Base-by-base conservation (phyloP, 2,888 invertebrate species). In the Xestobium rufovillosum region DNA sequence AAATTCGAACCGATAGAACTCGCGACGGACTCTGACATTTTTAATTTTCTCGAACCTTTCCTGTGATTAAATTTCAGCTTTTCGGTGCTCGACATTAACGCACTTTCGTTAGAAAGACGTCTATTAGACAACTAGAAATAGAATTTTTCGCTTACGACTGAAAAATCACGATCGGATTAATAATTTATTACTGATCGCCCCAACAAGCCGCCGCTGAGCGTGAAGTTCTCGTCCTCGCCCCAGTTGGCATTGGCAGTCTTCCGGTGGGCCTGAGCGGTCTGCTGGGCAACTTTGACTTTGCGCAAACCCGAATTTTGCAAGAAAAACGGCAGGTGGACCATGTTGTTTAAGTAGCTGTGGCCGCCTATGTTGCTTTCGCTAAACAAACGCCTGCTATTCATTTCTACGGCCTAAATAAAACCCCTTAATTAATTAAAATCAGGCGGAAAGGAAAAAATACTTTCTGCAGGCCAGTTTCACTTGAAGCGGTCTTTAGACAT, bases 241-340 rank as follows among this genome's bases (percentile, higher is more conserved):
- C 71, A 72, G 3, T 52, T 48, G 4, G 49, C 35, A 6, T 44
- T 50, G 9, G 50, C 52, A 31, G 59, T 55, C 50, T 66, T 68
- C 33, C 68, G 67, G 35, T 74, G 72, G 44, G 71, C 62, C 3
- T 73, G 63, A 0, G 88, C 83, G 0, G 85, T 82, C 62, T 84
- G 83, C 64, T 89, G 89, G 0, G 91, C 90, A 3, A 80, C 73
- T 63, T 89, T 88, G 2, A 91, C 88, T 52, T 89, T 82, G 1
- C 94, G 75, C 41, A 97, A 67, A 6, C 94, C 95, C 1, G 95
- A 92, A 68, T 95, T 96, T 71, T 98, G 97, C 39, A 98, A 72
- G 65, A 92, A 98, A 68, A 98, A 97, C 0, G 98, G 98, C 55
- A 98, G 72, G 63, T 96, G 97, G 14, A 98, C 92, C 73, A 97